These are phyloP conservation scores for Cheilosia urbana DNA, from an alignment of 2,888 invertebrate species.

Conservation along the genomic window DNA sequence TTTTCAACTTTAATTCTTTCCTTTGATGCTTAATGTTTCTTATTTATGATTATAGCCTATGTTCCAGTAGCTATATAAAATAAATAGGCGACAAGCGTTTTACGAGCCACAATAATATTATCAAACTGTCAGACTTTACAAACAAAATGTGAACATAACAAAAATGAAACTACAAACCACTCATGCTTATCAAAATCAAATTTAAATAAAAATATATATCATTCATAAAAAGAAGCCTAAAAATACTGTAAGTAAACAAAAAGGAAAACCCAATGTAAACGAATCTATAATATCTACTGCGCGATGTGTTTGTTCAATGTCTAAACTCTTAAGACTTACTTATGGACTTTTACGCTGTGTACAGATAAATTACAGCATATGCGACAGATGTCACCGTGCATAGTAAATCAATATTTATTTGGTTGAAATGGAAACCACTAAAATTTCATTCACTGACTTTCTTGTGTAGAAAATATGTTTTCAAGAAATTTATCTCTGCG, in stretches of 20 bases:
- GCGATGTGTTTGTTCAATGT: not conserved
- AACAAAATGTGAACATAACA: not conserved
- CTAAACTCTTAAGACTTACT: not conserved
- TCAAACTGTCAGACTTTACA: too few species aligned
- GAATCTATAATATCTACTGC: not conserved
- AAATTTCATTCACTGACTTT: not conserved
- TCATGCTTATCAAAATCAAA: constrained; percentile 6
- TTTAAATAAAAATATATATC: not conserved
- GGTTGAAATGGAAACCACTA: not conserved
- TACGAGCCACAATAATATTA: too few species aligned
- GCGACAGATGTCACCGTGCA: not conserved
- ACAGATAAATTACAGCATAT: not conserved
- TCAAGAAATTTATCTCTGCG: not conserved
- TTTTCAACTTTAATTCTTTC: too few species aligned
- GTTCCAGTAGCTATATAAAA: too few species aligned
- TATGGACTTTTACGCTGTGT: not conserved
- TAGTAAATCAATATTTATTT: not conserved
- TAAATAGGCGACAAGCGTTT: too few species aligned
- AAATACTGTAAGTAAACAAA: not conserved
- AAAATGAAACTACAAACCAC: not conserved
- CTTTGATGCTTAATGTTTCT: too few species aligned
- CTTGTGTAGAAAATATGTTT: not conserved
- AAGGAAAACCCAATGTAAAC: not conserved
- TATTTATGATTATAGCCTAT: too few species aligned
- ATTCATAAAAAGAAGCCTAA: not conserved